Percentiles rank a stretch among this genome's conserved stretches.
phyloP scores from a whole-genome alignment of 2,113 vertebrate genomes.

The Prionailurus viverrinus region DNA sequence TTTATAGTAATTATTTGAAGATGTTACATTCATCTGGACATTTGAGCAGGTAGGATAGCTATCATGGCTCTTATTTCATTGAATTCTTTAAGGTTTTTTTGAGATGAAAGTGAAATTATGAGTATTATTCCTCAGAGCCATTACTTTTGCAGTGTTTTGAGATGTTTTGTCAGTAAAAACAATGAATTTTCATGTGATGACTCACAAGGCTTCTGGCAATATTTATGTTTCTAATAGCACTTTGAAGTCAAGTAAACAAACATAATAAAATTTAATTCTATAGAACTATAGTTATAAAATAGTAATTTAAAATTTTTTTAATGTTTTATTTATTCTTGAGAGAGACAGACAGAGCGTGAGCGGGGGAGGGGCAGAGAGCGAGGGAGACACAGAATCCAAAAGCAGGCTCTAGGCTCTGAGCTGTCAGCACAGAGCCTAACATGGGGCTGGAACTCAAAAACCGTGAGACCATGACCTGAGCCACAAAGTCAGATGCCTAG shows the following conservation, averaged over 20 bases:
- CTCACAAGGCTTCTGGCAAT: not conserved
- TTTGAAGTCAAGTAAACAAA: not conserved
- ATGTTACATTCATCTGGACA: not conserved
- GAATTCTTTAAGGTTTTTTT: not conserved
- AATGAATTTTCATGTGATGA: not conserved
- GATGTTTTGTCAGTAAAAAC: not conserved
- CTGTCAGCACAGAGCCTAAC: too few species aligned
- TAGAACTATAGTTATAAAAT: not conserved
- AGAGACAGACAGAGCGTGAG: too few species aligned
- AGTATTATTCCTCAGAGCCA: not conserved
- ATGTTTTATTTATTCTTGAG: too few species aligned
- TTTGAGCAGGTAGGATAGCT: not conserved
- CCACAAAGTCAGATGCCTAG: too few species aligned
- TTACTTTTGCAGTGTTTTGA: conserved; percentile 10
- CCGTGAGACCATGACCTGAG: too few species aligned
- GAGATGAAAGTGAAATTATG: not conserved
- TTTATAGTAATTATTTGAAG: not conserved
- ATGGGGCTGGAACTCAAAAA: too few species aligned
- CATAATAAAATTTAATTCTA: not conserved
- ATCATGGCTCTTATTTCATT: not conserved
- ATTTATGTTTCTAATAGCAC: not conserved
- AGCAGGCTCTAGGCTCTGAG: too few species aligned
- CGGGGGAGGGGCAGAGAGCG: too few species aligned
- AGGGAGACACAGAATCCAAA: too few species aligned
- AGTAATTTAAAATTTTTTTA: not conserved